A percentile compares a stretch with the other conserved stretches of the same genome.
Conservation (phyloP, 2,888 invertebrate genomes). For the Scaptomyza reducta region DNA sequence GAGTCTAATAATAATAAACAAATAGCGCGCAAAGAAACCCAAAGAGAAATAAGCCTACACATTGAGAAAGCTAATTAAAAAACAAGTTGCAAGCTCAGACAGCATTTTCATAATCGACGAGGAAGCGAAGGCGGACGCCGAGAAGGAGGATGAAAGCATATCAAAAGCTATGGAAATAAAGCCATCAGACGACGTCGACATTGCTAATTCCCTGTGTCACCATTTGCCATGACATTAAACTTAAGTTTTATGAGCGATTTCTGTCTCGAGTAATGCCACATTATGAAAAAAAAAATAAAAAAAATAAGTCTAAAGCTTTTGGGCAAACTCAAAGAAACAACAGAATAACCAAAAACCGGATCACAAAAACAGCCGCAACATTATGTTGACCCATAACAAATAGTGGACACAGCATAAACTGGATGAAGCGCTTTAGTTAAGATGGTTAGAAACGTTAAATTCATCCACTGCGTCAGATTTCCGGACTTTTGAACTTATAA, state of each 20-base stretch:
- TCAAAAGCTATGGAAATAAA: conserved; percentile 58
- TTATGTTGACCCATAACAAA: conserved; percentile 21
- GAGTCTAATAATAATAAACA: conserved; percentile 35
- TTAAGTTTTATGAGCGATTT: conserved; percentile 68
- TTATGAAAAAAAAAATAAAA: conserved; percentile 40
- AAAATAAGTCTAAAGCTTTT: conserved; percentile 25
- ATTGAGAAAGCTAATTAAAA: conserved; percentile 66
- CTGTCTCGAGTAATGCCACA: conserved; percentile 54
- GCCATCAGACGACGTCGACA: conserved; percentile 60
- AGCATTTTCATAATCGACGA: conserved; percentile 32
- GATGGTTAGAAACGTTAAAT: neutral
- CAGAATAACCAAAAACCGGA: conserved; percentile 39
- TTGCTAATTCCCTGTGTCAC: conserved; percentile 71
- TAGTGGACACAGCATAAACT: conserved; percentile 15
- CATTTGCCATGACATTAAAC: conserved; percentile 72
- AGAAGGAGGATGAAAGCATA: conserved; percentile 18
- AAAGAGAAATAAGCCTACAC: conserved; percentile 38
- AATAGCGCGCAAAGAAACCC: conserved; percentile 18
- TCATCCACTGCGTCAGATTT: neutral
- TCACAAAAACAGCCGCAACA: neutral
- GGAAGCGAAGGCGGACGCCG: too few relatives aligned
- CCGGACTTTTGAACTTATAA: neutral
- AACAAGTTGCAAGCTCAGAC: conserved; percentile 42
- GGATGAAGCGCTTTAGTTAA: too few relatives aligned
- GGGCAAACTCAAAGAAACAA: conserved; percentile 35